Conservation (phyloP, 2,797 vertebrate genomes). For the Anolis apletophallus region DNA sequence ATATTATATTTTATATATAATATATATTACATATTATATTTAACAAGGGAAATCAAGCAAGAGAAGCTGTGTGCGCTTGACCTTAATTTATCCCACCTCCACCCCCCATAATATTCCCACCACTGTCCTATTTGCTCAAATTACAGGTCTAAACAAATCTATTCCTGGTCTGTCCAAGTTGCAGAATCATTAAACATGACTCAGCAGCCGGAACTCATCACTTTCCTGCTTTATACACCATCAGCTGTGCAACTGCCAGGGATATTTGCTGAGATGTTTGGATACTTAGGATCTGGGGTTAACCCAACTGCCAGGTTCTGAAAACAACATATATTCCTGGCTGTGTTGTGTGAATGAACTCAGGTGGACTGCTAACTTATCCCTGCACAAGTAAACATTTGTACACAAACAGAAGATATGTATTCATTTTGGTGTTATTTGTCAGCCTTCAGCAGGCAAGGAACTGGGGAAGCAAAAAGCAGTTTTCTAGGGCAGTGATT, state of each 20-base stretch:
- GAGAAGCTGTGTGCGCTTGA: background rate
- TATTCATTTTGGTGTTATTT: background rate
- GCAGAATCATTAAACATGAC: background rate
- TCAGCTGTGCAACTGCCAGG: background rate
- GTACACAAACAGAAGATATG: background rate
- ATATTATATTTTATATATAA: too few relatives aligned
- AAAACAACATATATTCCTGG: background rate
- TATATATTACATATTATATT: background rate
- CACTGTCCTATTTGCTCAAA: background rate
- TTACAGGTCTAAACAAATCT: background rate
- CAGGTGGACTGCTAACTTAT: background rate
- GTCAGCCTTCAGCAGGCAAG: background rate
- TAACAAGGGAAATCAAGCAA: background rate
- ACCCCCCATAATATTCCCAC: too few relatives aligned
- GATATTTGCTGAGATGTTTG: background rate
- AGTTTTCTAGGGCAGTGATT: background rate
- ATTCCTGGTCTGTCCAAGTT: background rate
- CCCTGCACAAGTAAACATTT: background rate
- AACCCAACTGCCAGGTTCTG: background rate
- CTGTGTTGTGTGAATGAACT: background rate
- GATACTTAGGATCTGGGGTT: background rate
- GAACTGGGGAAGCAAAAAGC: background rate
- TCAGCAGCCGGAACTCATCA: background rate
- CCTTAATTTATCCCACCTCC: background rate
- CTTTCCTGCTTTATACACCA: background rate